phyloP scores from a whole-genome alignment of 2,797 vertebrate genomes.

The Lepus townsendii region DNA sequence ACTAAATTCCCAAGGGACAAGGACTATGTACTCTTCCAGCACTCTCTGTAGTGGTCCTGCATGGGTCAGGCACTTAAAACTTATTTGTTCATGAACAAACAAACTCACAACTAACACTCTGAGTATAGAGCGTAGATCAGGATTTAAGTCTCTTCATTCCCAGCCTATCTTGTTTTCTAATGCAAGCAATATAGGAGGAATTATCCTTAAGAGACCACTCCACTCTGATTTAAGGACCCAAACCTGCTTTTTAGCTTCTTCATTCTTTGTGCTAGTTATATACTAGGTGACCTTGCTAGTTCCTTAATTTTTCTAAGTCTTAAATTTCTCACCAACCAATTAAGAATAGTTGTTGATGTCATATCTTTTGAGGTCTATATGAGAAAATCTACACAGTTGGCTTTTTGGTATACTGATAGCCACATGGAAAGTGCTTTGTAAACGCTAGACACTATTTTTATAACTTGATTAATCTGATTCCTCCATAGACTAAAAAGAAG shows the following conservation, averaged over 20 bases:
- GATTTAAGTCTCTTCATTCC: not conserved
- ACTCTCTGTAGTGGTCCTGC: not conserved
- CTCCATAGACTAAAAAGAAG: not conserved
- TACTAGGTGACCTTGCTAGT: not conserved
- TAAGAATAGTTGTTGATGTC: not conserved
- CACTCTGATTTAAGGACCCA: not conserved
- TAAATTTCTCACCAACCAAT: conserved; percentile 18
- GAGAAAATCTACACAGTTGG: not conserved
- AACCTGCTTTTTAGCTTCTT: not conserved
- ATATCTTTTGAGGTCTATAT: not conserved
- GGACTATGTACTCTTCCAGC: not conserved
- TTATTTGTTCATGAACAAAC: not conserved
- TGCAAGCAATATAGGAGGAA: not conserved
- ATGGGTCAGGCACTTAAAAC: not conserved
- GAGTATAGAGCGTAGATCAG: not conserved
- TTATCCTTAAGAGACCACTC: not conserved
- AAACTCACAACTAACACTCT: not conserved
- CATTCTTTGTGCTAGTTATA: not conserved
- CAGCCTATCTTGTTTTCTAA: not conserved
- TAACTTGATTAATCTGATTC: not conserved
- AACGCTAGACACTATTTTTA: not conserved
- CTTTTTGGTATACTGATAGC: not conserved
- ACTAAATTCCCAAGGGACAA: not conserved
- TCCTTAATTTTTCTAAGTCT: conserved; percentile 17
- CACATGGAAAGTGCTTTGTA: not conserved